Evolutionary conservation across 2,113 vertebrate genomes (phyloP).

Genomic region (Rattus norvegicus): DNA sequence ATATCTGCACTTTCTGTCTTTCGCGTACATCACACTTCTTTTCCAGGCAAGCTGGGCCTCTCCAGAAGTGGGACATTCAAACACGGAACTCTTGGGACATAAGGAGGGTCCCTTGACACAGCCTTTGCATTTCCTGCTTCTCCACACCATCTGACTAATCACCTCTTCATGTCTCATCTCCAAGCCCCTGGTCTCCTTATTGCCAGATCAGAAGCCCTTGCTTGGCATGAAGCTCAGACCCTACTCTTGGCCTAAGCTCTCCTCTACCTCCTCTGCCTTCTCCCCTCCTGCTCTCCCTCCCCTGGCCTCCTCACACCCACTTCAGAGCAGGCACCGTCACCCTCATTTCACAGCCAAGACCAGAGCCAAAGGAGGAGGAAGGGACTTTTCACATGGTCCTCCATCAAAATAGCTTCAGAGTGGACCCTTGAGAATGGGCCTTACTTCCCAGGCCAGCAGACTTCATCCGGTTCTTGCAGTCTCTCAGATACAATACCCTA

Average conservation of each 20-base stretch:
- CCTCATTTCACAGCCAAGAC: neutral
- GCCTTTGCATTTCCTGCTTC: neutral
- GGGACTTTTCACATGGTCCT: neutral
- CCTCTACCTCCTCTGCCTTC: neutral
- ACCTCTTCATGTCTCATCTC: neutral
- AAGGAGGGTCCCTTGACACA: neutral
- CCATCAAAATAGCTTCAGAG: slow-evolving; percentile 9
- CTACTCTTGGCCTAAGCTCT: neutral
- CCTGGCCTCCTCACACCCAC: neutral
- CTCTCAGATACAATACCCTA: slow-evolving; percentile 50
- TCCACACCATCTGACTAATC: neutral
- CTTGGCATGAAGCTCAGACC: neutral
- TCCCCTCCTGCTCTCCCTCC: neutral
- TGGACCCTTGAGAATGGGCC: neutral
- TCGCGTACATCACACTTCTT: neutral
- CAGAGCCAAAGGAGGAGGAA: neutral
- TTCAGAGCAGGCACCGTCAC: neutral
- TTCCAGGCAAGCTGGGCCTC: neutral
- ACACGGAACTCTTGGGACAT: neutral
- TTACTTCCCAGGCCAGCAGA: neutral
- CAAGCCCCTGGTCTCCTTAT: neutral
- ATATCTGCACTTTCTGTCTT: neutral
- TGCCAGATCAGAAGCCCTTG: neutral
- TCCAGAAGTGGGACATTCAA: neutral
- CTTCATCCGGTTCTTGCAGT: neutral